These are phyloP conservation scores for Meta bourneti DNA, from an alignment of 2,888 invertebrate species.

Conservation along the genomic window DNA sequence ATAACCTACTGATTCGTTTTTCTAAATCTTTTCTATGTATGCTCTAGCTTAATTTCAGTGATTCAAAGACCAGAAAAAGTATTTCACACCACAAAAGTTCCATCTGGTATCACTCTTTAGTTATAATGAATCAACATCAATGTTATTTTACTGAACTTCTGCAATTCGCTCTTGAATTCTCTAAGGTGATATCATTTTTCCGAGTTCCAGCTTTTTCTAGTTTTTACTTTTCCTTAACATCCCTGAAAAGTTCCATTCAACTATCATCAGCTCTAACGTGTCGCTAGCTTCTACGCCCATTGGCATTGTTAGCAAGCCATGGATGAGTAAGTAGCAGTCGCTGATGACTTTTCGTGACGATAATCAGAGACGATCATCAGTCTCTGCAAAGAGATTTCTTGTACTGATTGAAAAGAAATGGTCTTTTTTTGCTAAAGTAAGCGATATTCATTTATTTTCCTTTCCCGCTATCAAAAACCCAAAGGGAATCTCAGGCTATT, in stretches of 20 bases:
- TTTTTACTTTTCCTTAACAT: background rate
- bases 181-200: too few relatives aligned
- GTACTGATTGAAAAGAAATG: conserved; percentile 30
- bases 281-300: background rate
- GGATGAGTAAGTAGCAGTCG: background rate
- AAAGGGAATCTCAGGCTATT: background rate
- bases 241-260: conserved; percentile 1
- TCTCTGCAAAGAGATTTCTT: background rate
- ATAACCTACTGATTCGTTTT: too few relatives aligned
- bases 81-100: background rate
- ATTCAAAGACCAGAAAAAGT: background rate
- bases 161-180: background rate
- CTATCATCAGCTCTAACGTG: background rate
- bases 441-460: background rate
- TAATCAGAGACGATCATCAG: conserved; percentile 14
- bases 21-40: too few relatives aligned
- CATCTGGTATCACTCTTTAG: background rate
- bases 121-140: background rate
- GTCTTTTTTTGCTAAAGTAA: background rate
- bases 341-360: conserved; percentile 24
- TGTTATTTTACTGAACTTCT: background rate
- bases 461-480: background rate
- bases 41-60: background rate
- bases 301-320: background rate
- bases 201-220: too few relatives aligned